Evolutionary conservation across 2,888 invertebrate genomes (phyloP), one percentile per base, ranked within the genome.

Genomic region (Eupithecia subfuscata): DNA sequence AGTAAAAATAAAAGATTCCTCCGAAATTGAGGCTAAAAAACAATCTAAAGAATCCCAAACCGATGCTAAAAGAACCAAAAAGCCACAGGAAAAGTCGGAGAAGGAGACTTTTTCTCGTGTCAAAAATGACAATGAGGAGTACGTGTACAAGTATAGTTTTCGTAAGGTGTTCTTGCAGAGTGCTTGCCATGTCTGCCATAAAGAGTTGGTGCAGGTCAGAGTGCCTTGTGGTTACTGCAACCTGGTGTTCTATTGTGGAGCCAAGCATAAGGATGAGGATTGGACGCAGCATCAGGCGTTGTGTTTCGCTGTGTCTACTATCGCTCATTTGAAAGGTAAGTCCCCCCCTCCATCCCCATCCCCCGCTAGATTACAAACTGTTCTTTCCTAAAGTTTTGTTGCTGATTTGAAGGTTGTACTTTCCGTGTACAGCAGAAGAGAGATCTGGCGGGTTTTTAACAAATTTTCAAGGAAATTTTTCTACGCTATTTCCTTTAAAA

Each of bases 81-180:
- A 82, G 70, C 80, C 78, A 60, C 87, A 83, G 48, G 87, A 88
- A 40, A 86, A 86, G 69, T 80, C 79, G 8, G 80, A 79, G 73
- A 84, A 86, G 25, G 89, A 90, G 75, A 85, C 89, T 0, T 87
- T 87, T 78, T 86, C 88, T 4, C 89, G 85, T 9, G 85, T 92
- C 40, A 78, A 94, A 89, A 95, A 95, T 77, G 95, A 95, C 40
- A 96, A 95, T 56, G 95, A 96, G 74, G 95, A 95, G 73, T 93
- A 96, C 69, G 95, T 96, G 70, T 96, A 96, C 82, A 95, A 96
- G 79, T 96, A 96, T 79, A 96, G 95, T 83, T 96, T 96, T 72
- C 94, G 97, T 14, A 95, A 95, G 84, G 96, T 96, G 18, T 97
- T 96, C 84, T 89, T 96, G 48, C 95, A 95, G 64, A 96, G 95